Evolutionary conservation across 2,797 vertebrate species (phyloP), one percentile per base, ranked within the genome.

Genomic region (Masticophis lateralis): DNA sequence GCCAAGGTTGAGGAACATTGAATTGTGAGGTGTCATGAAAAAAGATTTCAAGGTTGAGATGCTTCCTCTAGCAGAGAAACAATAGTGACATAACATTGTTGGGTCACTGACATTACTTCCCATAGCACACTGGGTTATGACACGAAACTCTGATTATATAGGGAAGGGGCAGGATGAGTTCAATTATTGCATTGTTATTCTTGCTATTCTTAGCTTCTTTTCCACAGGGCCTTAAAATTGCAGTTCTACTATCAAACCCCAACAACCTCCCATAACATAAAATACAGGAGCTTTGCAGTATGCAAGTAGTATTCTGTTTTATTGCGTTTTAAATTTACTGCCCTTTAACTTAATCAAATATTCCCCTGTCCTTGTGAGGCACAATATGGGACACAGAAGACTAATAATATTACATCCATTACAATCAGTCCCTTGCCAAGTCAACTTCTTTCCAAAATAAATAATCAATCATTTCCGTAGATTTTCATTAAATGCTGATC

Each of bases 281-380:
- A 63, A 55, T 61, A 89, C 63, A n/a, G 22, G 83, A 37, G 63
- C 4, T 90, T 37, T 89, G 56, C 60, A 89, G 25, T 86, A 28
- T 92, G 74, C 22, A 55, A n/a, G 10, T 9, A 74, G 1, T 56
- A 89, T 89, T 27, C 55, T 12, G 27, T 91, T 90, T 59, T 63
- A 25, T 83, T 92, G 37, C 87, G 91, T 56, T 91, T 87, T 12
- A 88, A 7, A 93, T 92, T 93, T 91, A 90, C 27, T 89, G 10
- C 63, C 20, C 13, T 90, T 95, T 94, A 74, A 90, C 11, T 4
- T 95, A 94, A 88, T 88, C 89, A 92, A 88, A 57, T 28, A 92
- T 92, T 0, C 0, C 79, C 92, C 22, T 94, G 18, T 27, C 79
- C 88, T 87, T 91, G 69, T 91, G 43, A 61, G 6, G 1, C 27